Percentiles rank a stretch among this genome's conserved stretches.
Evolutionary conservation across 2,797 vertebrate species (phyloP).

Genomic region (Argyrosomus regius): DNA sequence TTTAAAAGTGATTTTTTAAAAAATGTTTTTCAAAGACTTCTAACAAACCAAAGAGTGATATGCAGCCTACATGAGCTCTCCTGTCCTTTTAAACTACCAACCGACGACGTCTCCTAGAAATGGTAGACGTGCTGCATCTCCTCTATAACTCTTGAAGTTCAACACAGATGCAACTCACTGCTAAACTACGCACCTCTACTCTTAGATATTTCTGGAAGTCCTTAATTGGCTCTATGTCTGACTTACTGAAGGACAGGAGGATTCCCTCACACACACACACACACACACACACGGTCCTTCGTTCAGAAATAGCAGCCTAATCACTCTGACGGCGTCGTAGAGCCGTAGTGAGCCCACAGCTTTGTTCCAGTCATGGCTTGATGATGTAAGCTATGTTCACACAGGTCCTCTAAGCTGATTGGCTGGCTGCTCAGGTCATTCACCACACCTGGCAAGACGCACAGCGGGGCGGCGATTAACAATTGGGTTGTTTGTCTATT

Average conservation of each 20-base stretch:
- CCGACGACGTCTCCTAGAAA: neutral
- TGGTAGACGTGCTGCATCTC: conserved; percentile 11
- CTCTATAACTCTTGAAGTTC: neutral
- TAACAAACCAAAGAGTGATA: neutral
- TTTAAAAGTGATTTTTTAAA: neutral
- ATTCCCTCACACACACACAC: conserved; percentile 38
- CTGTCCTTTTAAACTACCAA: neutral
- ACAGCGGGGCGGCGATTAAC: conserved; percentile 30
- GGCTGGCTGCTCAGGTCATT: conserved; percentile 54
- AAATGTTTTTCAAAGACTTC: neutral
- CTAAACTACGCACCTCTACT: conserved; percentile 25
- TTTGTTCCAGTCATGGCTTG: conserved; percentile 52
- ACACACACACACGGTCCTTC: conserved; percentile 19
- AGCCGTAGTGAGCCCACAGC: conserved; percentile 54
- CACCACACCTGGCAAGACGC: conserved; percentile 44
- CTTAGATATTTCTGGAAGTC: conserved; percentile 44
- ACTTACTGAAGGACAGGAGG: conserved; percentile 58
- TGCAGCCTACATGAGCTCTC: too few species aligned
- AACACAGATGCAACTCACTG: conserved; percentile 7
- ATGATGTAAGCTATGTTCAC: conserved; percentile 63
- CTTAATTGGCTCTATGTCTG: conserved; percentile 62
- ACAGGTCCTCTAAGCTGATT: conserved; percentile 72
- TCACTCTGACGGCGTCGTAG: conserved; percentile 56
- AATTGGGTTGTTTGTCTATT: conserved; percentile 40
- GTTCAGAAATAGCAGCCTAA: conserved; percentile 77